Conservation (phyloP, 1,140 invertebrate species). For the Drosophila santomea region DNA sequence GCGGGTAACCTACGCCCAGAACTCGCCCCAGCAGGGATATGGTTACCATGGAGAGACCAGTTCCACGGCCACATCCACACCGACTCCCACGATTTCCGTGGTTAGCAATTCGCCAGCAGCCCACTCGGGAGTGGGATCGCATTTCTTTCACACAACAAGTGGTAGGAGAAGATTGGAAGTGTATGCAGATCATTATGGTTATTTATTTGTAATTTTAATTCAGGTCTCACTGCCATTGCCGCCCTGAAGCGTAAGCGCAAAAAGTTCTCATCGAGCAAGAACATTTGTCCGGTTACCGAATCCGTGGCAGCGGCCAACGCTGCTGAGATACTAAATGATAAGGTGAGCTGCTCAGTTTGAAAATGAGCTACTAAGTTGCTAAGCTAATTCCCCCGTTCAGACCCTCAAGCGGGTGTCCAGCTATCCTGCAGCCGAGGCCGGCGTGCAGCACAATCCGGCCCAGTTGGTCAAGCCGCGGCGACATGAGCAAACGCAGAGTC, state of each 20-base stretch:
- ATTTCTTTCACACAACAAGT: conserved; percentile 79
- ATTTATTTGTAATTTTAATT: neutral
- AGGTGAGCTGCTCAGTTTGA: conserved; percentile 22
- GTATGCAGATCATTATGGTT: neutral
- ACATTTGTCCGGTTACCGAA: conserved; percentile 86
- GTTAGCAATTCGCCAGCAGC: conserved; percentile 13
- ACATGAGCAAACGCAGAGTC: conserved; percentile 86
- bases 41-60: conserved; percentile 42
- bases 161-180: conserved; percentile 26
- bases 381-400: conserved; percentile 18
- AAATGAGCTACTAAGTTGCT: neutral
- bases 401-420: conserved; percentile 81
- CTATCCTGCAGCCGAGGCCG: conserved; percentile 76
- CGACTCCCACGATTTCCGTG: conserved; percentile 13
- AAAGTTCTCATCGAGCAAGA: conserved; percentile 91
- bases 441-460: conserved; percentile 68
- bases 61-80: conserved; percentile 1
- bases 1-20: conserved; percentile 75
- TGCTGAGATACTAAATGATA: conserved; percentile 60
- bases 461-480: conserved; percentile 76
- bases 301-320: conserved; percentile 74
- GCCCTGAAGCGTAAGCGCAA: conserved; percentile 91
- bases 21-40: conserved; percentile 59
- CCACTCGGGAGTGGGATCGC: conserved; percentile 57
- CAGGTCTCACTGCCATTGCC: conserved; percentile 87